Conservation (phyloP, 2,888 invertebrate genomes). For the Rhopalosiphum nymphaeae region DNA sequence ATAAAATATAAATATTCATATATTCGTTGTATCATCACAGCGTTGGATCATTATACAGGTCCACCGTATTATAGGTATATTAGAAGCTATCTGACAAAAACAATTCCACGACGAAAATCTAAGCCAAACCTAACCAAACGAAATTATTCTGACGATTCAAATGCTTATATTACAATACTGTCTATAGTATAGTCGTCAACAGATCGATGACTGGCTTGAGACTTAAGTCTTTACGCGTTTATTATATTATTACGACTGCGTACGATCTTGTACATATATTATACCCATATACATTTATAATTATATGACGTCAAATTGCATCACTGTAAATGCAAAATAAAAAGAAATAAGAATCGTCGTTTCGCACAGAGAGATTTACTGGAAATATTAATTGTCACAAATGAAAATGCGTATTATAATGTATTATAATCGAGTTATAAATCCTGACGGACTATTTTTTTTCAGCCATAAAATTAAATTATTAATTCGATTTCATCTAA, state of each 20-base stretch:
- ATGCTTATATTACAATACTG: neutral
- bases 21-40: neutral
- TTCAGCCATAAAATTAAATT: neutral
- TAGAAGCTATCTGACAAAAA: neutral
- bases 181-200: neutral
- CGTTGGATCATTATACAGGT: neutral
- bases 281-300: neutral
- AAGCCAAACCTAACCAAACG: neutral
- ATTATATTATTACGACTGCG: neutral
- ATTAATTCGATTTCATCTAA: neutral
- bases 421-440: neutral
- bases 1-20: neutral
- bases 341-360: neutral
- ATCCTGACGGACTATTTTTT: neutral
- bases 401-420: neutral
- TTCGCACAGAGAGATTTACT: neutral
- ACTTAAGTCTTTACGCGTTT: neutral
- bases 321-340: neutral
- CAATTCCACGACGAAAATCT: neutral
- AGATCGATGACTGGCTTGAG: neutral
- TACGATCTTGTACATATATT: neutral
- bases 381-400: neutral
- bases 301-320: neutral
- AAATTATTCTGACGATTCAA: neutral
- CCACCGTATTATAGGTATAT: neutral